phyloP scores from a whole-genome alignment of 2,113 vertebrate genomes.

The Sylvia atricapilla region DNA sequence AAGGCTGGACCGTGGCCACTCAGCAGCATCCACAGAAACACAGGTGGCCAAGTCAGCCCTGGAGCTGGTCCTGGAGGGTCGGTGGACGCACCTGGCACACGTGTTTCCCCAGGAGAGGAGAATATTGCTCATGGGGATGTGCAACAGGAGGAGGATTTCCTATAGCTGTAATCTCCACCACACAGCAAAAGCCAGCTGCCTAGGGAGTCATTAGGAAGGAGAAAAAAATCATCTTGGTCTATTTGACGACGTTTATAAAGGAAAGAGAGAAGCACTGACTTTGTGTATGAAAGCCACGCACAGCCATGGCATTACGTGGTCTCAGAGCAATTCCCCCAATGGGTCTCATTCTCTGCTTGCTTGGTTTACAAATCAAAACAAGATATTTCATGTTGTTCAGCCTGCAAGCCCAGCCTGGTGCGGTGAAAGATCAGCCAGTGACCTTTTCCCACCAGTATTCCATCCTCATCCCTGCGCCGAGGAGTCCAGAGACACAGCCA shows the following conservation, averaged over 20 bases:
- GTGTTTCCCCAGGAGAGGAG: background rate
- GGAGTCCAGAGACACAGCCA: background rate
- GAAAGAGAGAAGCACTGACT: background rate
- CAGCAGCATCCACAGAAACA: background rate
- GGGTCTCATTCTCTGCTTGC: background rate
- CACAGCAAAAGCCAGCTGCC: background rate
- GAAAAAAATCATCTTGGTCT: background rate
- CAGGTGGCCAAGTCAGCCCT: background rate
- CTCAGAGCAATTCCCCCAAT: background rate
- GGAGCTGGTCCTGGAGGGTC: background rate
- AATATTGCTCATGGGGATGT: background rate
- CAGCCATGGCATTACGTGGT: accelerated
- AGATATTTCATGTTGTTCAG: background rate
- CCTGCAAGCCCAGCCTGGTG: background rate
- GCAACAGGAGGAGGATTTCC: background rate
- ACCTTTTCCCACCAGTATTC: background rate
- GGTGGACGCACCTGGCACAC: background rate
- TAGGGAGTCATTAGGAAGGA: background rate
- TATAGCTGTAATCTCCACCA: background rate
- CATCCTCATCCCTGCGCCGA: accelerated
- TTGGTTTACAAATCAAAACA: background rate
- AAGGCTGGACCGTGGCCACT: background rate
- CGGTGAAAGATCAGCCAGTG: background rate
- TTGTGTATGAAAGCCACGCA: background rate
- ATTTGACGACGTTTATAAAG: background rate